A percentile compares a stretch with the other conserved stretches of the same genome.
Evolutionary conservation across 2,888 invertebrate species (phyloP).

Genomic region (Physocephala rufipes): DNA sequence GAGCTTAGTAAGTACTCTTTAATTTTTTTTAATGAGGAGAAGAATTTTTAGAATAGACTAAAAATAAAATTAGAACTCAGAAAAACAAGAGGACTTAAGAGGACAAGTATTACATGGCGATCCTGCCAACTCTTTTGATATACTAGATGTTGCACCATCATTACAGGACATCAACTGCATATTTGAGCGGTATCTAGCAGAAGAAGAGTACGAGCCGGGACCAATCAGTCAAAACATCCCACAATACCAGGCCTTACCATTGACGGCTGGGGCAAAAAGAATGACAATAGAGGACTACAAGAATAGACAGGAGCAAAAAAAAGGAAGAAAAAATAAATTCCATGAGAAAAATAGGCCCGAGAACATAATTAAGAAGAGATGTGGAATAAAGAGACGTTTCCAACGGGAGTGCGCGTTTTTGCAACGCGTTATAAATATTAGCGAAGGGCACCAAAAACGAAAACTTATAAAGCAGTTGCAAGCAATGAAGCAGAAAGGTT

Average conservation of each 20-base stretch:
- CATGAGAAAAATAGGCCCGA: not conserved
- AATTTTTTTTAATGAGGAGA: too few relatives aligned
- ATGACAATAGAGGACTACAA: not conserved
- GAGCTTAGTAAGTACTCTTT: too few relatives aligned
- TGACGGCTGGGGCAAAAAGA: not conserved
- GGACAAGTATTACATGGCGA: slow-evolving; percentile 1
- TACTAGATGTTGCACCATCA: not conserved
- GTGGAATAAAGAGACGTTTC: not conserved
- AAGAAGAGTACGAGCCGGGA: not conserved
- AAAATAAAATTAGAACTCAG: too few relatives aligned
- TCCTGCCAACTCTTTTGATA: not conserved
- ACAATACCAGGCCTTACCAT: not conserved
- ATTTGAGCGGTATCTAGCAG: not conserved
- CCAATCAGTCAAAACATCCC: too few relatives aligned
- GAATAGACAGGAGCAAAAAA: not conserved
- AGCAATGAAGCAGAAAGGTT: too few relatives aligned
- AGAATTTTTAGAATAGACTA: too few relatives aligned
- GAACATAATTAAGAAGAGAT: not conserved
- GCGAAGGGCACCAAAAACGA: not conserved
- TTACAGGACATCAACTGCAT: not conserved
- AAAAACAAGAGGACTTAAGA: too few relatives aligned
- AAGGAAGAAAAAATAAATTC: not conserved
- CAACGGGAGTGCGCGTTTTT: not conserved
- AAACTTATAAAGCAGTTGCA: too few relatives aligned
- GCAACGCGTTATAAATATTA: not conserved